Evolutionary conservation across 2,888 invertebrate species (phyloP), one percentile per base, ranked within the genome.

Genomic region (Lagria hirta): DNA sequence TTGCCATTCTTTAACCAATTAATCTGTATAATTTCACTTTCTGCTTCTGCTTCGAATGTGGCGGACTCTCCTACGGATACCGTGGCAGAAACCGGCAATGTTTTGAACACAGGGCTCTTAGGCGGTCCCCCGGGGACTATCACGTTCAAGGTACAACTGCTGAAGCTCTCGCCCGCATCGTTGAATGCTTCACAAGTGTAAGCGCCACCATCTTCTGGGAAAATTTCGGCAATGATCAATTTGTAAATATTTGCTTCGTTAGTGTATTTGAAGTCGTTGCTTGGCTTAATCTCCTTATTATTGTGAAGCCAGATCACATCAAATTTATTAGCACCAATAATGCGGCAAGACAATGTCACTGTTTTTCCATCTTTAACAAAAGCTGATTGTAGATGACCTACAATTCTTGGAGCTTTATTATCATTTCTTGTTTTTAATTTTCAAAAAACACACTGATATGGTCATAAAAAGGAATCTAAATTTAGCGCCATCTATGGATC

Each of bases 141-240:
- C 44, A 95, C 93, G 61, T 85, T 83, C 47, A 96, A 79, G 52
- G 91, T 85, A 73, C 94, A 93, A 58, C 89, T 89, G 66, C 92
- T 92, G 79, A 93, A 93, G 54, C 90, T 88, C 73, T 93, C 94
- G 52, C 93, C 94, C 34, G 85, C 85, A 73, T 94, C 89, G 74
- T 94, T 96, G 76, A 93, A 93, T 54, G 95, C 94, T 72, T 95
- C 95, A 73, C 95, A 95, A 8, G 93, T 93, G 75, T 97, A 97
- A 7, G 89, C 88, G 47, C 96, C 97, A 65, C 84, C 76, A 69
- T 94, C 92, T 75, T 97, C 96, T 1, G 96, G 95, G 86, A 94
- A 96, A 69, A 95, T 90, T 73, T 96, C 95, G 14, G 92, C 89
- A 60, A 97, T 92, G 61, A 84, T 80, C 54, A 97, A 76, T 68